Evolutionary conservation across 2,888 invertebrate genomes (phyloP), one percentile per base, ranked within the genome.

Genomic region (Galerucella calmariensis): DNA sequence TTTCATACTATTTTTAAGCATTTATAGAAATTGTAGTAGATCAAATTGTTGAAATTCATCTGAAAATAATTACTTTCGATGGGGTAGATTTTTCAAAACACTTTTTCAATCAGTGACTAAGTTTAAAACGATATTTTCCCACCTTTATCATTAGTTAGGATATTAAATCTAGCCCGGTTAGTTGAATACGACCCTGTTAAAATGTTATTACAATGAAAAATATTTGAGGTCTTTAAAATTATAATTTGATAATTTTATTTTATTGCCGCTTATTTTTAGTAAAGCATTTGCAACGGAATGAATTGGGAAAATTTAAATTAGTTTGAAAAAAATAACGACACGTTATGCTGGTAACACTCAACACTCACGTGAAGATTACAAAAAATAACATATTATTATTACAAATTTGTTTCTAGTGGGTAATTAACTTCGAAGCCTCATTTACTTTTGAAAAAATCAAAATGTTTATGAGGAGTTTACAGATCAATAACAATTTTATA

Each of bases 361-460:
- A 27, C 35, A 35, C 35, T 5, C 6, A 35, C 35, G 8, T 41
- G 0, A 0, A 5, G 8, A 41, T 41, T 8, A 8, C 8, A 41
- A 41, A 48, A 14, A 48, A 61, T n/a, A 62, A 35, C 67, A 58
- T 46, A 35, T 53, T 51, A 51, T 51, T 51, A 51, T n/a, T 41
- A 41, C 35, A 41, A 35, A 35, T 35, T 35, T 35, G 5, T 35
- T 5, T 35, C 5, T 0, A 35, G 35, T 35, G 5, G 12, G 20
- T 16, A 2, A 56, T 20, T 56, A 56, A 1, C 8, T 56, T 10
- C 12, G 12, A 51, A 51, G n/a, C 11, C 51, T 51, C 53, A 53
- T 16, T 53, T 53, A 53, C n/a, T 53, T 53, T 53, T 53, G 16
- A 16, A 53, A 14, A 56, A 16, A 2, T 56, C 5, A 20, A 56